Evolutionary conservation across 2,888 invertebrate genomes (phyloP), one percentile per base, ranked within the genome.

Genomic region (Ormyrus thymus): DNA sequence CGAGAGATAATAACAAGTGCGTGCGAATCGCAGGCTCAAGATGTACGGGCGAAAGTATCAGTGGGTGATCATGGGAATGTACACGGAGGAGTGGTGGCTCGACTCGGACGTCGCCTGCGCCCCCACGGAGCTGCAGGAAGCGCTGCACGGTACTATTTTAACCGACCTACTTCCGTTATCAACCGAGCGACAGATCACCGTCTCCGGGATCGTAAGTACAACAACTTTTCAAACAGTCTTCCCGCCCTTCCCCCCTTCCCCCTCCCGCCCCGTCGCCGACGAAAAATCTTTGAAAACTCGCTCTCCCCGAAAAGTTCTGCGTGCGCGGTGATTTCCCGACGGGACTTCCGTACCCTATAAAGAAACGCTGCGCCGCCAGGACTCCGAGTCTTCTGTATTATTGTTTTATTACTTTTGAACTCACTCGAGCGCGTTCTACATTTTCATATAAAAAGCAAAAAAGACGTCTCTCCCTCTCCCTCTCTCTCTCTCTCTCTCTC

Each of bases 11-110:
- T 29, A 64, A 64, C 53, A 13, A 15, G 5, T 56, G 7, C 62
- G 29, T 46, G 43, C 10, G 15, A 7, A 3, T 58, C 45, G 7
- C 90, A 95, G 95, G 83, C 90, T 95, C 82, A 95, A 95, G 82
- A 95, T 98, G 95, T 97, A 93, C 89, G 98, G 98, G 0, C 92
- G 96, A 7, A 95, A 97, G 79, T 98, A 97, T 91, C 97, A 98
- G 84, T 98, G 98, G 98, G 93, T 98, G 0, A 95, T 98, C 46
- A 95, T 97, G 91, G 97, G 97, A 4, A 96, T 96, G 10, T 97
- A 96, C 89, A 93, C 94, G 69, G 93, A 92, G 77, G 91, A 93
- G 72, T 95, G 95, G 93, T 97, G 96, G 96, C 82, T 87, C 11
- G 82, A 83, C n/a, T 84, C 89, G 6, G 89, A 85, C 43, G 86